phyloP scores from a whole-genome alignment of 2,888 invertebrate genomes.

The Scaptomyza caliginosa region DNA sequence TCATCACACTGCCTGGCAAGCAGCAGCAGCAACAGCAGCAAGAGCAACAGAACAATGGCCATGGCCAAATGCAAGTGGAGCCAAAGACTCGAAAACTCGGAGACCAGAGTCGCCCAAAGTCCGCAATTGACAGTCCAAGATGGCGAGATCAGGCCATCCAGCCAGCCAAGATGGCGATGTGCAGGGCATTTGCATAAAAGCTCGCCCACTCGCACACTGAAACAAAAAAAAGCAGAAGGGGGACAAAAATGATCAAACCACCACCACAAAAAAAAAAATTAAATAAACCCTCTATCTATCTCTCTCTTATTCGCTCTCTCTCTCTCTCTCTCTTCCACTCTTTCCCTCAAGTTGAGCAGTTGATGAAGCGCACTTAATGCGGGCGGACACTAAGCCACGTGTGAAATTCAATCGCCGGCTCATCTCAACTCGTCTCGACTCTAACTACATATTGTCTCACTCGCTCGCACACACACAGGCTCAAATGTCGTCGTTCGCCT shows the following conservation, averaged over 20 bases:
- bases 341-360: constrained; percentile 31
- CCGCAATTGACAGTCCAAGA: constrained; percentile 65
- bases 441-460: constrained; percentile 4
- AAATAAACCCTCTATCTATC: constrained; percentile 2
- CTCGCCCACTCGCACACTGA: constrained; percentile 54
- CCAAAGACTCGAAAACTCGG: constrained; percentile 4
- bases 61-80: constrained; percentile 51
- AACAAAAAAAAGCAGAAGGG: background rate
- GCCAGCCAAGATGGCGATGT: constrained; percentile 67
- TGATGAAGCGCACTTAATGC: constrained; percentile 79
- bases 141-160: constrained; percentile 74
- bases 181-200: constrained; percentile 66
- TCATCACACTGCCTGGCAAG: constrained; percentile 67
- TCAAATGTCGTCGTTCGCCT: constrained; percentile 69
- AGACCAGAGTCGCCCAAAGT: constrained; percentile 23
- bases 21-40: constrained; percentile 30
- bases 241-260: background rate
- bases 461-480: constrained; percentile 45
- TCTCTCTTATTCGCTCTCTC: constrained; percentile 20
- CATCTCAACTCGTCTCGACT: constrained; percentile 5
- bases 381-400: constrained; percentile 82
- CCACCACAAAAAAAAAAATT: background rate
- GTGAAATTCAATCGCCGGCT: constrained; percentile 79
- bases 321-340: background rate
- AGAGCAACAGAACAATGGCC: constrained; percentile 66